Evolutionary conservation across 2,797 vertebrate genomes (phyloP), one percentile per base, ranked within the genome.

Genomic region (Decapterus maruadsi): DNA sequence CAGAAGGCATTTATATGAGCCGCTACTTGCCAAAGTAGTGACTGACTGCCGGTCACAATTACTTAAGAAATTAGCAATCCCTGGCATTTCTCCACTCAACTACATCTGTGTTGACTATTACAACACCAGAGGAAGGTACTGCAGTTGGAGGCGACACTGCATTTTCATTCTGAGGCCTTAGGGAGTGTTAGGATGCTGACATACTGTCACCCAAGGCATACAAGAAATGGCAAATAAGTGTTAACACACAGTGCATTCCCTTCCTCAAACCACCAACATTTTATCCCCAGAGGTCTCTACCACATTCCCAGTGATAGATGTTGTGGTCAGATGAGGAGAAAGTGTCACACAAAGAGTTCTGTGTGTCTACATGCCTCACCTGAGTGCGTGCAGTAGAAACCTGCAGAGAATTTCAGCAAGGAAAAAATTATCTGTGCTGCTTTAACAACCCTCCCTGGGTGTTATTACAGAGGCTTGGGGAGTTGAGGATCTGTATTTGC

Each of bases 31-130:
- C 71, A 68, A 67, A 76, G 63, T n/a, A 14, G 36, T 48, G 56
- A 69, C 46, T 51, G 9, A 46, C 26, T 45, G n/a, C n/a, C n/a
- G 3, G 61, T 82, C 68, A 84, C 60, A 72, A 71, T 75, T 65
- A 84, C 80, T 88, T 81, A 36, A 68, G 46, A 57, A 80, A 84
- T 86, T 57, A 78, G 59, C 57, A 64, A 58, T 68, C 55, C 55
- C 56, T 79, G 56, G 26, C 63, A 66, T 77, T 69, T 43, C 16
- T 77, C 66, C 7, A 50, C 42, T 45, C 6, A 40, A 65, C 64
- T n/a, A 16, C 48, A 81, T 76, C 74, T 59, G 69, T 69, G 42
- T 64, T 75, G 10, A 40, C 11, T 19, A 55, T 8, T 68, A 65
- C 26, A 68, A 43, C 9, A n/a, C 58, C 45, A 74, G 10, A 29